Evolutionary conservation across 2,797 vertebrate species (phyloP), one percentile per base, ranked within the genome.

Genomic region (Diglossa cyanea): DNA sequence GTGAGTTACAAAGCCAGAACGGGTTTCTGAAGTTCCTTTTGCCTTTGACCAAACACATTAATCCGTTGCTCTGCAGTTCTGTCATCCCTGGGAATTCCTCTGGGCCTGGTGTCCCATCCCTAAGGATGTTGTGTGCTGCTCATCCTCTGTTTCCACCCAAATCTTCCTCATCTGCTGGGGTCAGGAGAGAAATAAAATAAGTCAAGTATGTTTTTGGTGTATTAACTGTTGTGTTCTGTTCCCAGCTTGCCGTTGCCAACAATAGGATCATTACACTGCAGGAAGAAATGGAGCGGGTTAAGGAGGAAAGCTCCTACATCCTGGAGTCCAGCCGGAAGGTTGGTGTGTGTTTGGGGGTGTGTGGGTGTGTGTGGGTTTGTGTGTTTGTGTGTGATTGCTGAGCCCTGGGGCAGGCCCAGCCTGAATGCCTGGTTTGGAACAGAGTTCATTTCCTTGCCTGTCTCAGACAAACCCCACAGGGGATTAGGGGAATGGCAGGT

Each of bases 251-350:
- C 1, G 99, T 99, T 73, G 99, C 99, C 61, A 99, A 99, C 96
- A 99, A 99, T 97, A 97, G 99, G 97, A 99, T 99, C 97, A 99
- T 99, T 97, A 99, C 99, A 13, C 97, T 99, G 96, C 99, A 99
- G 94, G 99, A 99, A 80, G 99, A 99, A 48, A 99, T 99, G 97
- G 99, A 99, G 93, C 96, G 98, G 75, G 98, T 99, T 67, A 99
- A 99, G 96, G 99, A 99, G 39, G 99, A 99, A 94, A 99, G 98
- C 82, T 98, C 98, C n/a, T 99, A 98, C 79, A 98, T 99, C 74
- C 75, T 99, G 91, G 99, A 99, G 96, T 98, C 98, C 90, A 98
- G 97, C 93, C 98, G 98, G 58, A 99, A 99, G 98, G 99, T 99
- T 33, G 92, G 94, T 23, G 50, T 50, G 15, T 9, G 15, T 26